Evolutionary conservation across 2,888 invertebrate genomes (phyloP).

Genomic region (Troides aeacus): DNA sequence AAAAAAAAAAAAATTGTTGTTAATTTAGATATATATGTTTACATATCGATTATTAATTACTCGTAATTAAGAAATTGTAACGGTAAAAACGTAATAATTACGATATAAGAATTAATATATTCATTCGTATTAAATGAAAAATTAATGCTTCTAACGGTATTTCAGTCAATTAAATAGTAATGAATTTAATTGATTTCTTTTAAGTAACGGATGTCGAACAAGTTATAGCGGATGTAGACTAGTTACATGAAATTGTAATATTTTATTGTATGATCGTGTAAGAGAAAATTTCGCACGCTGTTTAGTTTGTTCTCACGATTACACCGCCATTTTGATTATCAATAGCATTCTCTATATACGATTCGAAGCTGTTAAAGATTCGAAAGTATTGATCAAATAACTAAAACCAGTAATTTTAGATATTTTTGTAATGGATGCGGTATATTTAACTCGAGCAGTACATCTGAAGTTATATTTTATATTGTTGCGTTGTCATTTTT

Average conservation of each 20-base stretch:
- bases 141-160: conserved; percentile 8
- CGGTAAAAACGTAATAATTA: too few relatives aligned
- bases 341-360: not conserved
- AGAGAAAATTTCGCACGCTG: conserved; percentile 43
- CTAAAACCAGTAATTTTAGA: too few relatives aligned
- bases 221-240: conserved; percentile 24
- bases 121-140: not conserved
- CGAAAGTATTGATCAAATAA: not conserved
- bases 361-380: not conserved
- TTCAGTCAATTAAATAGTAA: not conserved
- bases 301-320: conserved; percentile 53
- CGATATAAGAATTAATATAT: too few relatives aligned
- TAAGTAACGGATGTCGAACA: conserved; percentile 19
- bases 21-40: too few relatives aligned
- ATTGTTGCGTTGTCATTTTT: not conserved
- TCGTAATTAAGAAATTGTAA: too few relatives aligned
- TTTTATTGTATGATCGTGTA: not conserved
- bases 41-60: too few relatives aligned
- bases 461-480: not conserved
- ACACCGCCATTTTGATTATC: conserved; percentile 22
- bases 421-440: too few relatives aligned
- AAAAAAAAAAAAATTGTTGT: too few relatives aligned
- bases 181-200: not conserved
- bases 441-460: too few relatives aligned
- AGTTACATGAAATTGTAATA: conserved; percentile 3